Percentiles rank a stretch among this genome's conserved stretches.
phyloP scores from a whole-genome alignment of 2,797 vertebrate genomes.

The Erpetoichthys calabaricus region DNA sequence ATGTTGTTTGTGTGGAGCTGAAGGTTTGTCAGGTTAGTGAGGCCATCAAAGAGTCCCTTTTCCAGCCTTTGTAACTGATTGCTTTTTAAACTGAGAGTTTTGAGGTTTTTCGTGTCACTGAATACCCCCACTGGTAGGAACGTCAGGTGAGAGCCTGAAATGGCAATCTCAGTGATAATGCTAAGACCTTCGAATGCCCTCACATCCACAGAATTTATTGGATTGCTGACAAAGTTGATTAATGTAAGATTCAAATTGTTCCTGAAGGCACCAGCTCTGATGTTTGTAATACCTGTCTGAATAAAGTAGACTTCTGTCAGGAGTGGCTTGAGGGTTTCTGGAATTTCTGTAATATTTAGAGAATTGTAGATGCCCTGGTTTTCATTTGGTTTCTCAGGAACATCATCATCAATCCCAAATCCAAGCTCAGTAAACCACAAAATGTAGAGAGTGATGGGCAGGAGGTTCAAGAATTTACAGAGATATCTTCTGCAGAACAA shows the following conservation, averaged over 20 bases:
- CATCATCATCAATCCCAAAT: no score
- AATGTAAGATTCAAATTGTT: slow-evolving; percentile 39
- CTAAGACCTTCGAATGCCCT: slow-evolving; percentile 55
- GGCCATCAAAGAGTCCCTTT: slow-evolving; percentile 47
- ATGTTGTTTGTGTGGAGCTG: slow-evolving; percentile 47
- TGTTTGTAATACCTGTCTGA: slow-evolving; percentile 32
- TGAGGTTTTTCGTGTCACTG: slow-evolving; percentile 39
- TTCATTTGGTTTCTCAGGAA: slow-evolving; percentile 12
- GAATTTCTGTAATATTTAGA: slow-evolving; percentile 33
- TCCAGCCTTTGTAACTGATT: slow-evolving; percentile 41
- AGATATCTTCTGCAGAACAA: no score
- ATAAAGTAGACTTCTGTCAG: slow-evolving; percentile 48
- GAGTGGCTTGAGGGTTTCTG: slow-evolving; percentile 22
- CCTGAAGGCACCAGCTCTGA: slow-evolving; percentile 45
- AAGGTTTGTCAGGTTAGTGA: slow-evolving; percentile 33
- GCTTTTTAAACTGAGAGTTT: slow-evolving; percentile 39
- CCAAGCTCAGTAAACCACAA: no score
- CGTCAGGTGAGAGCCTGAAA: slow-evolving; percentile 36
- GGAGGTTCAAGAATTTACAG: no score
- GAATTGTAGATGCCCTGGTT: slow-evolving; percentile 31
- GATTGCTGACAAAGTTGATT: slow-evolving; percentile 44
- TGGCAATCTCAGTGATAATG: slow-evolving; percentile 37
- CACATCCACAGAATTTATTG: slow-evolving; percentile 35
- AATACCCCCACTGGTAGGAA: slow-evolving; percentile 45
- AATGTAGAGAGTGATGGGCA: no score